Conservation (phyloP, 2,113 vertebrate species). For the Hippocampus guttulatus region DNA sequence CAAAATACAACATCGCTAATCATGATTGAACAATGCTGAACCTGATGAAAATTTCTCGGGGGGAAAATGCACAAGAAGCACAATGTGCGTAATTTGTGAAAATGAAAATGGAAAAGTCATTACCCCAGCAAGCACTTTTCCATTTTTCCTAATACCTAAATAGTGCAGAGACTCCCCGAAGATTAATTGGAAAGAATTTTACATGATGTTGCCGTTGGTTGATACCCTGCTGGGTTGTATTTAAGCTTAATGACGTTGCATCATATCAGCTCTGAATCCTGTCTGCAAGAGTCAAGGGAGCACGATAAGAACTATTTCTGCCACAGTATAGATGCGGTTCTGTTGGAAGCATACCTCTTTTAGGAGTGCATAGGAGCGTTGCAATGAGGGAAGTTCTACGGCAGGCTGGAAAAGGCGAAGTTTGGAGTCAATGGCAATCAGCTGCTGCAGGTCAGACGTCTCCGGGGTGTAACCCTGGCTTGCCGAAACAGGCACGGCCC, state of each 20-base stretch:
- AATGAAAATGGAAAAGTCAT: conserved; percentile 32
- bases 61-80: conserved; percentile 3
- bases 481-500: conserved; percentile 52
- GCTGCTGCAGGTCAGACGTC: conserved; percentile 67
- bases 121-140: conserved; percentile 19
- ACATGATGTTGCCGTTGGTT: conserved; percentile 30
- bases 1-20: not conserved
- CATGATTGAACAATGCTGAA: not conserved
- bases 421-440: conserved; percentile 79
- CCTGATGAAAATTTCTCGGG: not conserved
- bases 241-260: conserved; percentile 16
- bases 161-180: conserved; percentile 4
- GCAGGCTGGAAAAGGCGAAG: conserved; percentile 70
- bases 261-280: conserved; percentile 1
- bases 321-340: not conserved
- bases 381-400: conserved; percentile 43
- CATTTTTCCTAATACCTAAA: conserved; percentile 4
- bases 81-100: not conserved
- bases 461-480: conserved; percentile 80
- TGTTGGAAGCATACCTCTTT: conserved; percentile 56
- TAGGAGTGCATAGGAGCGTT: conserved; percentile 38
- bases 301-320: conserved; percentile 11
- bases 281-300: conserved; percentile 3
- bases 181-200: conserved; percentile 38
- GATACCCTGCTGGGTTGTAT: conserved; percentile 30